Base-by-base conservation (phyloP, 1,140 invertebrate genomes). In the Eriosoma lanigerum region DNA sequence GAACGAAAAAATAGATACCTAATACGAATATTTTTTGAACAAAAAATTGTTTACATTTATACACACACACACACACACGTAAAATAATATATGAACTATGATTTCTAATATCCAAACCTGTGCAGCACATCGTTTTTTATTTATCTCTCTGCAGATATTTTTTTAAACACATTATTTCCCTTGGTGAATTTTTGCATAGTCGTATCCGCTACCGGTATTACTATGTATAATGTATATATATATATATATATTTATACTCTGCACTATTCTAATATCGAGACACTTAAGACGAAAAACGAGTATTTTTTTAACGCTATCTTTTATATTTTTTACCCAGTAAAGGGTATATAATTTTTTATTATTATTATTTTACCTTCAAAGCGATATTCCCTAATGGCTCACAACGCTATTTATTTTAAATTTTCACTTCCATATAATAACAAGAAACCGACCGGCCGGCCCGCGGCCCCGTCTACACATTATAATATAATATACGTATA, bases 321-420 rank as follows among this genome's bases (percentile, higher is more conserved):
- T 73, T 54, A 73, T 52, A 44, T 32, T 56, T 56, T 38, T 32
- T 76, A 44, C 38, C 56, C 2, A 24, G 75, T 21, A 78, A 60
- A 78, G 17, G 38, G 13, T 78, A 46, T 62, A 46, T 26, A 48
- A 62, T 78, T 78, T 78, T 78, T 75, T 75, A 26, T 78, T 62
- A 78, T 78, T 78, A 78, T 38, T 38, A 38, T 78, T 78, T 78
- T 78, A 78, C 62, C 75, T 44, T 78, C 56, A 78, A 78, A 78
- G 75, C 75, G 75, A 78, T 60, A 78, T 21, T 3, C 56, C 10
- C 48, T 78, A 62, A 60, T 62, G 75, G 56, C 75, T 60, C 19
- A 46, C 24, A 26, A 19, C 17, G 75, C 56, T 78, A 62, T 78
- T 78, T 62, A 78, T 78, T 62, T 60, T 60, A 46, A 78, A 78